These are phyloP conservation scores for Hololepta plana DNA, from an alignment of 2,888 invertebrate species.

Conservation along the genomic window DNA sequence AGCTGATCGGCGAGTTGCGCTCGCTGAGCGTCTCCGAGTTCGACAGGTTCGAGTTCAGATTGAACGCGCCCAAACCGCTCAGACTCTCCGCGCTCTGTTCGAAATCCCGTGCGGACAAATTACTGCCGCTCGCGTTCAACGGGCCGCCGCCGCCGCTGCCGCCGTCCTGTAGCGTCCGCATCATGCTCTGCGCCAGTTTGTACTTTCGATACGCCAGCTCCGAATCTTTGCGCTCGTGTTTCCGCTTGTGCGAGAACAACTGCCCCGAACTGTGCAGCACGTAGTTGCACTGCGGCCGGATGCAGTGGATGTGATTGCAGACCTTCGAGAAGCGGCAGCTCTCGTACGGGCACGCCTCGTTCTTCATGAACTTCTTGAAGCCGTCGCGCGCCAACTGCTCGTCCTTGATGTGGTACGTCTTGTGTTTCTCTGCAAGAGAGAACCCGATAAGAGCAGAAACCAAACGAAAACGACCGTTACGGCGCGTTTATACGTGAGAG, in stretches of 20 bases:
- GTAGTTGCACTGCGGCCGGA: slow-evolving; percentile 85
- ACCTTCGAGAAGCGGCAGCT: slow-evolving; percentile 86
- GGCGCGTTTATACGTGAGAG: too few species aligned
- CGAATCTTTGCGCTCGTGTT: slow-evolving; percentile 87
- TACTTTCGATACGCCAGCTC: slow-evolving; percentile 74
- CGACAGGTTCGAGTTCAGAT: slow-evolving; percentile 23
- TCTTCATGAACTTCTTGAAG: slow-evolving; percentile 97
- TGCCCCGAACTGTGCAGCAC: slow-evolving; percentile 94
- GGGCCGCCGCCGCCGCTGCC: slow-evolving; percentile 31
- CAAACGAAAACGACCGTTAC: slow-evolving; percentile 3
- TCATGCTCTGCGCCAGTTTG: slow-evolving; percentile 41
- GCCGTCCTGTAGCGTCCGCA: slow-evolving; percentile 35
- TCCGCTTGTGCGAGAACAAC: slow-evolving; percentile 91
- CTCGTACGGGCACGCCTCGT: slow-evolving; percentile 81
- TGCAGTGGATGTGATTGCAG: slow-evolving; percentile 97
- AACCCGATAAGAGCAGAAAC: too few species aligned
- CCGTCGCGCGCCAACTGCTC: slow-evolving; percentile 89
- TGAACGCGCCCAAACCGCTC: slow-evolving; percentile 19
- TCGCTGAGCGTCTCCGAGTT: slow-evolving; percentile 35
- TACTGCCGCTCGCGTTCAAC: too few species aligned
- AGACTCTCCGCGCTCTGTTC: slow-evolving; percentile 23
- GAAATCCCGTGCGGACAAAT: slow-evolving; percentile 27
- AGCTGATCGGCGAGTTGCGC: slow-evolving; percentile 31
- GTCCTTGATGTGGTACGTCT: slow-evolving; percentile 95
- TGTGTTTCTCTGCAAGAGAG: slow-evolving; percentile 76